phyloP scores from a whole-genome alignment of 2,888 invertebrate genomes.

The Pseudoips prasinana region DNA sequence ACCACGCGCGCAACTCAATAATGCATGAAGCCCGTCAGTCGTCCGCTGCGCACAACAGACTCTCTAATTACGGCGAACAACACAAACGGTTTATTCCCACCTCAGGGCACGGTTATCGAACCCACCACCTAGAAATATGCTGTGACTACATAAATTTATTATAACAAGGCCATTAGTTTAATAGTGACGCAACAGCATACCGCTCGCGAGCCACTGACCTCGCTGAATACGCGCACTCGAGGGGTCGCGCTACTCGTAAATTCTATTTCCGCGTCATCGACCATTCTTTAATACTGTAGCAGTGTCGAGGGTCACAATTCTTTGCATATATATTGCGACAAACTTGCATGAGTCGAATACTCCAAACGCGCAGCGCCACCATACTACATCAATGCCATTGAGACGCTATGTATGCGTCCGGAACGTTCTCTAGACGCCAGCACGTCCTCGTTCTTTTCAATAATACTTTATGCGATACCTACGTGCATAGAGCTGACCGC shows the following conservation, averaged over 20 bases:
- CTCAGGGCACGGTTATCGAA: conserved; percentile 66
- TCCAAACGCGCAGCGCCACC: too few species aligned
- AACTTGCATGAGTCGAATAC: conserved; percentile 38
- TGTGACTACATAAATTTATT: conserved; percentile 45
- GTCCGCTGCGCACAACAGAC: conserved; percentile 50
- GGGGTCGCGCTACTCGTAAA: conserved; percentile 59
- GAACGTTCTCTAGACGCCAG: conserved; percentile 47
- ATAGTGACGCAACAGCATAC: conserved; percentile 55
- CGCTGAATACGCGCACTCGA: conserved; percentile 46
- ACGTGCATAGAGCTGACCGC: conserved; percentile 47
- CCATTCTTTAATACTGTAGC: conserved; percentile 39
- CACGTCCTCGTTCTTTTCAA: conserved; percentile 47
- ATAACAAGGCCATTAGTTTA: conserved; percentile 59
- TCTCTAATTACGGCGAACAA: conserved; percentile 60
- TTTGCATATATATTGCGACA: conserved; percentile 56
- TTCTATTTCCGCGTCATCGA: conserved; percentile 68
- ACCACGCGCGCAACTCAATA: conserved; percentile 59
- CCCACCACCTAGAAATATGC: conserved; percentile 46
- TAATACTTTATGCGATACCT: conserved; percentile 48
- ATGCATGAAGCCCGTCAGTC: conserved; percentile 59
- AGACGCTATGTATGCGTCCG: conserved; percentile 37
- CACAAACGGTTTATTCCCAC: conserved; percentile 63
- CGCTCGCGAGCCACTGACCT: conserved; percentile 56
- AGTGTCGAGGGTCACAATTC: conserved; percentile 33
- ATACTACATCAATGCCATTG: conserved; percentile 41